These are phyloP conservation scores for Ariopsis seemanni DNA, from an alignment of 2,113 vertebrate species.

Conservation along the genomic window DNA sequence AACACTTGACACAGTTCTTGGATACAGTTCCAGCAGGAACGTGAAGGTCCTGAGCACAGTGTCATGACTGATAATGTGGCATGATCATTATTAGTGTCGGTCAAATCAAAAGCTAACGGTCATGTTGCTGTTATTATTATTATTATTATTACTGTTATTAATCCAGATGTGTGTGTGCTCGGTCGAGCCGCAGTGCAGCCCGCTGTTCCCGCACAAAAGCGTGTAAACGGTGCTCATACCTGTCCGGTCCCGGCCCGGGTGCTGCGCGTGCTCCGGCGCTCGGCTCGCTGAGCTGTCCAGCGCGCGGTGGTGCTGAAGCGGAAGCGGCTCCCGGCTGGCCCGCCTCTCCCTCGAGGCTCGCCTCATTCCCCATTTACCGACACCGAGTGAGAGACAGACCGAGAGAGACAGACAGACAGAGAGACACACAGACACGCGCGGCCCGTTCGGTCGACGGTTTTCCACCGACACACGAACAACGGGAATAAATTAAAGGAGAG, in stretches of 20 bases:
- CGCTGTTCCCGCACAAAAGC: neutral
- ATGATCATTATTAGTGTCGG: neutral
- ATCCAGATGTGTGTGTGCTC: neutral
- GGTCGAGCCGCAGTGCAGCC: slow-evolving; percentile 16
- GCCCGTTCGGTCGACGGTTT: slow-evolving; percentile 9
- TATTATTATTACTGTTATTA: neutral
- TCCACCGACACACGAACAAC: neutral
- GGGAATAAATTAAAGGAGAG: slow-evolving; percentile 44
- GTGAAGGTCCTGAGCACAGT: neutral
- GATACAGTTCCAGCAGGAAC: neutral
- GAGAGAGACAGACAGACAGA: slow-evolving; percentile 60
- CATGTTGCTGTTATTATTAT: neutral
- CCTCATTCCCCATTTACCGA: slow-evolving; percentile 77
- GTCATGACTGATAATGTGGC: neutral
- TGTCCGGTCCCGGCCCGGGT: slow-evolving; percentile 76
- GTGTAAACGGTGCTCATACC: slow-evolving; percentile 61
- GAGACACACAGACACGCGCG: slow-evolving; percentile 51
- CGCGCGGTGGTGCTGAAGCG: slow-evolving; percentile 81
- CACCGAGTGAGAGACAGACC: slow-evolving; percentile 60
- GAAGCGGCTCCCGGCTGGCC: slow-evolving; percentile 73
- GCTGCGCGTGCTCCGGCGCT: slow-evolving; percentile 76
- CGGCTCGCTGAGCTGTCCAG: slow-evolving; percentile 80
- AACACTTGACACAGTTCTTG: neutral
- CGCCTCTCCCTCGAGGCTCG: slow-evolving; percentile 75
- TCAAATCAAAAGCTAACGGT: neutral